Evolutionary conservation across 2,113 vertebrate species (phyloP).

Genomic region (Chloroceryle aenea): DNA sequence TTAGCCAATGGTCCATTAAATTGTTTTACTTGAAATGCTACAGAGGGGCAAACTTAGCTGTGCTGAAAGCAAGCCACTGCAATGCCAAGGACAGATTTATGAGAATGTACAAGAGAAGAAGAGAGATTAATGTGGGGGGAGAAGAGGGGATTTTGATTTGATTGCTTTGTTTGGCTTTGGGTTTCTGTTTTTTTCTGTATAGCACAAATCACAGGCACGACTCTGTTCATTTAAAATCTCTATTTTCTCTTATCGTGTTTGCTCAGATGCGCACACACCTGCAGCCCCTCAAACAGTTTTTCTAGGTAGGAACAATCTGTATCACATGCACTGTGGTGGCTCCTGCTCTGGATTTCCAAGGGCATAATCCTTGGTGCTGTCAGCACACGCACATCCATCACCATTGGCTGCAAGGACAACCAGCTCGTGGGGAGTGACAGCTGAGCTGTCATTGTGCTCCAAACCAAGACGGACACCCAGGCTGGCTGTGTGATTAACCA

Average conservation of each 20-base stretch:
- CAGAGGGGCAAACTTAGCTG: background rate
- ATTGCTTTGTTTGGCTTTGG: background rate
- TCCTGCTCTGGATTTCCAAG: constrained; percentile 45
- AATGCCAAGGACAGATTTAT: background rate
- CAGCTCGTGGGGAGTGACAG: constrained; percentile 26
- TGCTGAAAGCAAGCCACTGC: background rate
- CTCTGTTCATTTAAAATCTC: background rate
- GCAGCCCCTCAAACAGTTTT: background rate
- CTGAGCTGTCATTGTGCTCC: constrained; percentile 66
- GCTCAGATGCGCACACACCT: background rate
- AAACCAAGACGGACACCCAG: constrained; percentile 41
- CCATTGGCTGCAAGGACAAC: constrained; percentile 62
- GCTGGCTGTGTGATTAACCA: background rate
- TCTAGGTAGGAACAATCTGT: background rate
- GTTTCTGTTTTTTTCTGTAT: background rate
- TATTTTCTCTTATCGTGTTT: background rate
- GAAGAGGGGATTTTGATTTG: background rate
- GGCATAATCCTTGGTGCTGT: constrained; percentile 57
- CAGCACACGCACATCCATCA: constrained; percentile 53
- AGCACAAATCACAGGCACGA: background rate
- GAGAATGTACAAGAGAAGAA: background rate
- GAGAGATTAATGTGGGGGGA: background rate
- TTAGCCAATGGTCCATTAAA: constrained; percentile 49
- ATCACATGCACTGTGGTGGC: constrained; percentile 20
- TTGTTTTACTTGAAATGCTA: constrained; percentile 41